Evolutionary conservation across 2,888 invertebrate genomes (phyloP), one percentile per base, ranked within the genome.

Genomic region (Leucophenga maculata): DNA sequence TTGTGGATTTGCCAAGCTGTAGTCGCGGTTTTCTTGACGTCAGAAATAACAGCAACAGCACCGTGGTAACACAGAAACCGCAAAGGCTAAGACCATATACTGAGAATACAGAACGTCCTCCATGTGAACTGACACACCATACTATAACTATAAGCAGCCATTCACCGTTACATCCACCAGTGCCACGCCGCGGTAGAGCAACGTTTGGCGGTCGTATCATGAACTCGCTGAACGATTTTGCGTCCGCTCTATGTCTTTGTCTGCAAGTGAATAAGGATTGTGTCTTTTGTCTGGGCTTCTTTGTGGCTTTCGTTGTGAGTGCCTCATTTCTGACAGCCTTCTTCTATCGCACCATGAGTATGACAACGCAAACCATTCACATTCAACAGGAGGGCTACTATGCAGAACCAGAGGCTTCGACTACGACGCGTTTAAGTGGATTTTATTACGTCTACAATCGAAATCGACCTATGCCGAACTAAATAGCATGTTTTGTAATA

Each of bases 291-390:
- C 74, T 87, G 68, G 85, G 85, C 62, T 87, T 87, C 75, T 85
- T 86, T 69, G 60, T 83, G 44, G 87, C 86, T 18, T 87, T 87
- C 70, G 80, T 87, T 72, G 80, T 86, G 52, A 86, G 87, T 68
- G 87, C 83, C 69, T 86, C 86, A 31, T 87, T 87, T 57, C 73
- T 87, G 62, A 87, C 87, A 22, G 85, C 86, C 50, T 87, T 87
- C 77, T 87, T 87, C 72, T 87, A 87, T 76, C 85, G 82, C 71
- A 80, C 86, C 13, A 78, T 87, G 74, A 81, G 73, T 32, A 52
- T 86, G 9, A 82, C 75, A 26, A 50, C 71, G 0, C 16, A 75
- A 9, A 26, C 54, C 0, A n/a, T 74, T 0, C 75, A 78, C 26
- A 64, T 64, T 20, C 62, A 64, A 26, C 62, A 64, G 26, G 62